Conservation (phyloP, 2,113 vertebrate species). For the Sander lucioperca region DNA sequence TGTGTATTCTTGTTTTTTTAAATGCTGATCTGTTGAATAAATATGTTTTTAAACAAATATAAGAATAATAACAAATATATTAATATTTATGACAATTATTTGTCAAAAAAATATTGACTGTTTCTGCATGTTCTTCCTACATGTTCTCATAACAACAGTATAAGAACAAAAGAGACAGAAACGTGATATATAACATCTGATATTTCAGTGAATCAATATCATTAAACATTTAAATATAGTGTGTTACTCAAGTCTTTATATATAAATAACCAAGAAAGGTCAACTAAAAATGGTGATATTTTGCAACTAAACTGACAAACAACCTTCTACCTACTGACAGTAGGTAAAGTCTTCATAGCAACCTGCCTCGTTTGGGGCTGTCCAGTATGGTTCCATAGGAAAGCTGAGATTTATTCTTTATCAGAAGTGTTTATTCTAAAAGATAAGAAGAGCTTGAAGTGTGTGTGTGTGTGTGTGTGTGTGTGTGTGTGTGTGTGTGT, state of each 20-base stretch:
- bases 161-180: neutral
- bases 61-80: neutral
- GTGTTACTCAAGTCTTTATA: neutral
- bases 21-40: neutral
- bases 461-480: slow-evolving; percentile 14
- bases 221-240: neutral
- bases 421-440: neutral
- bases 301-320: too few species aligned
- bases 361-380: neutral
- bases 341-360: neutral
- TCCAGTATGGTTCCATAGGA: neutral
- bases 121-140: neutral
- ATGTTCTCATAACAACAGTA: neutral
- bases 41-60: neutral
- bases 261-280: neutral
- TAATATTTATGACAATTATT: neutral
- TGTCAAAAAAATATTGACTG: too few species aligned
- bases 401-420: neutral
- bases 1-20: neutral
- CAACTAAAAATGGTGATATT: neutral
- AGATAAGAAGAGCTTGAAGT: neutral
- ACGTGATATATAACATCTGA: neutral
- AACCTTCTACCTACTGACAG: too few species aligned
- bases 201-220: neutral
- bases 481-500: neutral